Percentiles rank a stretch among this genome's conserved stretches.
Evolutionary conservation across 2,888 invertebrate genomes (phyloP).

Genomic region (Oscheius onirici): DNA sequence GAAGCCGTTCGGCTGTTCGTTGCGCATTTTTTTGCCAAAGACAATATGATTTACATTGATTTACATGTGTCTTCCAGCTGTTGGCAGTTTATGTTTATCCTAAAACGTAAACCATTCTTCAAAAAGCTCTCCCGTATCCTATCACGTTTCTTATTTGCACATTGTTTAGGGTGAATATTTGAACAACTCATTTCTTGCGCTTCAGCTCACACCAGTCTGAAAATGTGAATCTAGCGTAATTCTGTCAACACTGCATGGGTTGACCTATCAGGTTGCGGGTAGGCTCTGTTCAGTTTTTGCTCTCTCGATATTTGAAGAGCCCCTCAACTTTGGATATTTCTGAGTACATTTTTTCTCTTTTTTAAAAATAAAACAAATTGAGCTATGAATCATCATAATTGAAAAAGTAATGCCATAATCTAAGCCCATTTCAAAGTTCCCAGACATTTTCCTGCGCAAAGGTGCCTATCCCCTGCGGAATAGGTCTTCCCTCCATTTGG

Average conservation of each 20-base stretch:
- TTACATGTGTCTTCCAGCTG: neutral
- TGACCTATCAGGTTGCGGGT: slow-evolving; percentile 8
- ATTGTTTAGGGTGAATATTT: neutral
- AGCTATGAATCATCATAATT: neutral
- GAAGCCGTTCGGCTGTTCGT: no score
- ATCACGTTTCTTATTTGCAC: no score
- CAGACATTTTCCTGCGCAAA: slow-evolving; percentile 26
- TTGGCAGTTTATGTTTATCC: neutral
- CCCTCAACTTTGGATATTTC: no score
- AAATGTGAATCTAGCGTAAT: slow-evolving; percentile 1
- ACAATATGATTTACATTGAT: neutral
- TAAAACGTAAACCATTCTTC: neutral
- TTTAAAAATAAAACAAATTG: neutral
- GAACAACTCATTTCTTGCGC: neutral
- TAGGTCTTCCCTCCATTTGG: slow-evolving; percentile 2
- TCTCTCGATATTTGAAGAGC: no score
- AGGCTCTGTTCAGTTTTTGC: neutral
- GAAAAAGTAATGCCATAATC: neutral
- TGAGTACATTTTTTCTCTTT: neutral
- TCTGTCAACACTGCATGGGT: neutral
- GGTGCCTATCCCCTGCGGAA: slow-evolving; percentile 31
- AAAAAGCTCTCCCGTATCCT: no score
- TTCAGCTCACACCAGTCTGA: neutral
- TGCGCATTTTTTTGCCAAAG: no score
- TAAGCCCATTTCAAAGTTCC: slow-evolving; percentile 6